phyloP scores from a whole-genome alignment of 2,113 vertebrate genomes.

The Neoarius graeffei region DNA sequence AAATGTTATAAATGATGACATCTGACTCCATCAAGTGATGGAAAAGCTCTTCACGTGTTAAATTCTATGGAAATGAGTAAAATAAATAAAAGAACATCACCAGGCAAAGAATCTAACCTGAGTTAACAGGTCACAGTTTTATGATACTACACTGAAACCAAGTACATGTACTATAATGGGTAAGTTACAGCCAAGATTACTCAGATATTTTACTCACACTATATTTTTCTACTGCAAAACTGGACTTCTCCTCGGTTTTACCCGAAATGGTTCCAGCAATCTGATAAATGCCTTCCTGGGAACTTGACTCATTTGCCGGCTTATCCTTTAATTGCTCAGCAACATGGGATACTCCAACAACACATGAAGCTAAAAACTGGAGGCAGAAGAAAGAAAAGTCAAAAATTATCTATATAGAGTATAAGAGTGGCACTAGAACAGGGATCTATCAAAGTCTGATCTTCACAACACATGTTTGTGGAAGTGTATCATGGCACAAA shows the following conservation, averaged over 20 bases:
- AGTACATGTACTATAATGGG: background rate
- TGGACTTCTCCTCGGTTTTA: conserved; percentile 25
- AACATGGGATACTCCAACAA: conserved; percentile 67
- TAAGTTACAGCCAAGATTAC: background rate
- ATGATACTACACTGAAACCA: conserved; percentile 67
- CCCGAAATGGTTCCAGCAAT: conserved; percentile 81
- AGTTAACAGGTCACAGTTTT: conserved; percentile 67
- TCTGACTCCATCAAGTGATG: conserved; percentile 81
- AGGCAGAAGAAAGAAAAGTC: background rate
- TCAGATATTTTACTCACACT: conserved; percentile 69
- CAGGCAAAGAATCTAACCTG: background rate
- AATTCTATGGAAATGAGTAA: conserved; percentile 56
- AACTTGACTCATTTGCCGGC: conserved; percentile 56
- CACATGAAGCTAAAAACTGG: conserved; percentile 77
- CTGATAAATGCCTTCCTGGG: conserved; percentile 65
- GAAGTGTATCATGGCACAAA: no score
- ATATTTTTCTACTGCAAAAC: conserved; percentile 74
- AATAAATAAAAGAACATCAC: background rate
- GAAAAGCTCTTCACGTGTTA: conserved; percentile 72
- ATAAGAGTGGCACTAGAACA: no score
- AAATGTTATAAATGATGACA: conserved; percentile 84
- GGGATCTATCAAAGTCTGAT: no score
- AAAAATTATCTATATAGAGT: background rate
- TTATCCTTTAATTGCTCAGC: conserved; percentile 59
- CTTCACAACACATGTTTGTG: no score